These are phyloP conservation scores for Poecile atricapillus DNA, from an alignment of 2,113 vertebrate species.

Conservation along the genomic window DNA sequence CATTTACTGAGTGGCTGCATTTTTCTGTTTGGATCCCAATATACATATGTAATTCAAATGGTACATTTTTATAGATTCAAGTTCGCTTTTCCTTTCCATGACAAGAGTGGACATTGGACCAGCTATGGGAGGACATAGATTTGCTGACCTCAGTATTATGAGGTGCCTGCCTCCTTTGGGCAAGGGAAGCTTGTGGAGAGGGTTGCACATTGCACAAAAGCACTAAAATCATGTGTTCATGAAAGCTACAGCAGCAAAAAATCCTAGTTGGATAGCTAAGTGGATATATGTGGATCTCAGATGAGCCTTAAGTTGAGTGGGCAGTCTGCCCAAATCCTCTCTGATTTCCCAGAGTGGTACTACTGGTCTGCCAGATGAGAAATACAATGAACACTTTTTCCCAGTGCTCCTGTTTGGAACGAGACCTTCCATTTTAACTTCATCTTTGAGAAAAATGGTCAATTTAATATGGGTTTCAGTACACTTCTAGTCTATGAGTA, in stretches of 20 bases:
- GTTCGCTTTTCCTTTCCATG: neutral
- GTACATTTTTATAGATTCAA: neutral
- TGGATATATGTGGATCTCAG: conserved; percentile 15
- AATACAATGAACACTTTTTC: conserved; percentile 17
- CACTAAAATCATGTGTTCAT: neutral
- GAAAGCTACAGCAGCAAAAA: neutral
- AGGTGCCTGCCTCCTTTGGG: neutral
- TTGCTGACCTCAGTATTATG: neutral
- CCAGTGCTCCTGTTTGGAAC: conserved; percentile 3
- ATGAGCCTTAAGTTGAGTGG: conserved; percentile 45
- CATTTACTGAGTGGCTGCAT: neutral
- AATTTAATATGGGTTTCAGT: neutral
- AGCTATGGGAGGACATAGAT: neutral
- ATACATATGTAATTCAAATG: neutral
- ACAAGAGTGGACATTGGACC: neutral
- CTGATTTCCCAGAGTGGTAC: conserved; percentile 53
- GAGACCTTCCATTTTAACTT: conserved; percentile 13
- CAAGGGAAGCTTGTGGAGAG: neutral
- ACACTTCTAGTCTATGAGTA: neutral
- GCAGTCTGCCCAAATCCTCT: conserved; percentile 42
- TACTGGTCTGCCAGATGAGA: conserved; percentile 31
- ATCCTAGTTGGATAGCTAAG: neutral
- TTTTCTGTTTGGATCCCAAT: neutral
- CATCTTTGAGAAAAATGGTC: conserved; percentile 17
- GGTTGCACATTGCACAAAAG: neutral